phyloP scores from a whole-genome alignment of 1,140 invertebrate genomes.

The Scaptomyza graminum region DNA sequence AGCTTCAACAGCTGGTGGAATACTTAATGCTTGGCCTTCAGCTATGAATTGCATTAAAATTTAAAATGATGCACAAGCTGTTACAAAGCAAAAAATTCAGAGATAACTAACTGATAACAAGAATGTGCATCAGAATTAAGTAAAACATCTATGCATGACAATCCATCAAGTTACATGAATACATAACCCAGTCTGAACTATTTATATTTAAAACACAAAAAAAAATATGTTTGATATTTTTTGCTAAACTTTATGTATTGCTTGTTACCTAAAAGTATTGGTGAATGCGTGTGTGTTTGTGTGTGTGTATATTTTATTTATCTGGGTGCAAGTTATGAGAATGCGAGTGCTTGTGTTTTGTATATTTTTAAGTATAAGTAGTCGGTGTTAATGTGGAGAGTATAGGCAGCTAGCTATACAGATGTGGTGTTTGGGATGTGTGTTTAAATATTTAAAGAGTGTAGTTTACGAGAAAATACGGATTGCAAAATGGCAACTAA shows the following conservation, averaged over 20 bases:
- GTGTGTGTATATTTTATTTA: slow-evolving; percentile 15
- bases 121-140: too few relatives aligned
- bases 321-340: slow-evolving; percentile 45
- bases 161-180: too few relatives aligned
- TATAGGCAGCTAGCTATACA: slow-evolving; percentile 63
- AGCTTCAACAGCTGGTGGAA: too few relatives aligned
- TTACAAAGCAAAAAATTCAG: too few relatives aligned
- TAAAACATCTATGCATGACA: too few relatives aligned
- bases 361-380: slow-evolving; percentile 22
- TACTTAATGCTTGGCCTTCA: too few relatives aligned
- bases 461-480: slow-evolving; percentile 45
- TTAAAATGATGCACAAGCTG: too few relatives aligned
- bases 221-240: neutral
- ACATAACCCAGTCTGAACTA: neutral
- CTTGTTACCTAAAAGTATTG: neutral
- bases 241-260: neutral
- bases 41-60: too few relatives aligned
- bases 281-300: slow-evolving; percentile 36
- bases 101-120: too few relatives aligned
- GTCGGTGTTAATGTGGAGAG: slow-evolving; percentile 40
- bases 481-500: slow-evolving; percentile 72
- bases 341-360: slow-evolving; percentile 38
- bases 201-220: neutral
- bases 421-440: slow-evolving; percentile 23
- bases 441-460: slow-evolving; percentile 32